Base-by-base conservation (phyloP, 2,888 invertebrate genomes). In the Barypeithes pellucidus region DNA sequence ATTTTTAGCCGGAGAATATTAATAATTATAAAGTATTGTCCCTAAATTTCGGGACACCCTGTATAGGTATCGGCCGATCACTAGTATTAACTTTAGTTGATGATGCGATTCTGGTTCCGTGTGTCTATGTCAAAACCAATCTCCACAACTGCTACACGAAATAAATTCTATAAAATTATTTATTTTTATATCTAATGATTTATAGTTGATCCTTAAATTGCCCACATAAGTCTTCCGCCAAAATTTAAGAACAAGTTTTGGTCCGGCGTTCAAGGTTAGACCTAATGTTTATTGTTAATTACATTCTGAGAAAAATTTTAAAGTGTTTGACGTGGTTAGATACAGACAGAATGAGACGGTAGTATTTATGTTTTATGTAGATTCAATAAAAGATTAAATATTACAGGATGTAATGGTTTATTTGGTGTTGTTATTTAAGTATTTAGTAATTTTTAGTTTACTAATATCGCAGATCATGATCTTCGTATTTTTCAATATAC, bases 221-320 rank as follows among this genome's bases (percentile, higher is more conserved):
- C 71, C 71, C 71, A 71, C 71, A 65, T 71, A 65, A 71, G 65
- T 65, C 71, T 71, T 71, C 54, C 62, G 65, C 71, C 65, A 59
- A 71, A 71, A 29, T 39, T 43, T 50, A 59, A 61, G 65, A 65
- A 71, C 63, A 41, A 65, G 71, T 71, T 70, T 71, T 65, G 68
- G 61, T 36, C 57, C 54, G 18, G 57, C 65, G 65, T 65, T 47
- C 71, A 71, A 71, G 71, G 71, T 63, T 43, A 65, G 41, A 47
- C 45, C 59, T 59, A 45, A 47, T 69, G 62, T 29, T 52, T 41
- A 63, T 70, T 70, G 54, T 65, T 71, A 63, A 61, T 68, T 71
- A 57, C 45, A 36, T 71, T 65, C 71, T 63, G 22, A 71, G 71
- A 65, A 71, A 65, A 45, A 14, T 33, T 57, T 57, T 57, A 3